Base-by-base conservation (phyloP, 1,140 invertebrate species). In the Bombus picipes region DNA sequence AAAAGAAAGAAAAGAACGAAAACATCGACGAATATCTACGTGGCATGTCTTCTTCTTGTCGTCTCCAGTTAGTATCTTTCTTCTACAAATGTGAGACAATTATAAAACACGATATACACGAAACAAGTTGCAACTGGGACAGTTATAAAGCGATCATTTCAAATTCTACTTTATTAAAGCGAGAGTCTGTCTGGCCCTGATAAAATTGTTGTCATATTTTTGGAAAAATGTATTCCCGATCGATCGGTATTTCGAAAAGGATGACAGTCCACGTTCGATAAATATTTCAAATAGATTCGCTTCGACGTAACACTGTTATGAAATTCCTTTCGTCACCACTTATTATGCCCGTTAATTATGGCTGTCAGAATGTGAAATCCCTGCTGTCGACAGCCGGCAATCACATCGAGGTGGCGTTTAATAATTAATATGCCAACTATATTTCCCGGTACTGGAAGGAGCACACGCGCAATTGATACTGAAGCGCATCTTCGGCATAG, bases 371-470 rank as follows among this genome's bases (percentile, higher is more conserved):
- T 53, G 18, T 47, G 41, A 81, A 57, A 53, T 70, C 66, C 2
- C 13, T 78, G 41, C 34, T 13, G 39, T 13, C 77, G 77, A 47
- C 62, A 66, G 62, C 22, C 62, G 6, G 59, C 5, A 43, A 79
- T 79, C 78, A 10, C 34, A n/a, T 53, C 65, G 66, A n/a, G 32
- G 9, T 15, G 4, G 18, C 68, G 57, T 81, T 73, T 62, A 57
- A 62, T 62, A 62, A 74, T 81, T 65, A 65, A 72, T 73, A 43
- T 22, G 37, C 70, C 80, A 65, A 73, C 70, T 73, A 74, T 43
- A 74, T 43, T 65, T 62, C 22, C 53, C n/a, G 5, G 6, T 32
- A 22, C 3, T 34, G 32, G n/a, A 62, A 47, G 70, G 53, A 41
- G 57, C 57, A 73, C 66, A 25, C 13, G 34, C n/a, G 70, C 9